Evolutionary conservation across 2,113 vertebrate species (phyloP).

Genomic region (Eretmochelys imbricata): DNA sequence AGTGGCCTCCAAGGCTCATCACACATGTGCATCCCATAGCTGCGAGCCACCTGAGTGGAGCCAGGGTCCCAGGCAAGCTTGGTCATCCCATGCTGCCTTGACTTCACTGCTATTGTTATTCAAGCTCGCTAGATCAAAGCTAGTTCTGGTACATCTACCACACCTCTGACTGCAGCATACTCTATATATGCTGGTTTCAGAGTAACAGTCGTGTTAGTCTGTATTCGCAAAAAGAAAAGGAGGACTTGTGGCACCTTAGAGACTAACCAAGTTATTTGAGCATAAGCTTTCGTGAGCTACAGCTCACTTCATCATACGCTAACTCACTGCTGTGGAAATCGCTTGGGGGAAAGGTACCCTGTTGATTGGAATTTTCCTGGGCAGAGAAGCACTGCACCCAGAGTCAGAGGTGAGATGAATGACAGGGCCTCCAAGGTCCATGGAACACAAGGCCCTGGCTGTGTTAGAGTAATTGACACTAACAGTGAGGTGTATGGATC

Average conservation of each 20-base stretch:
- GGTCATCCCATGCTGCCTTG: background rate
- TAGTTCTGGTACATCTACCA: background rate
- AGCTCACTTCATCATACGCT: too few relatives aligned
- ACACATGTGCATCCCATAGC: background rate
- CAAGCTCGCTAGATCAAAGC: background rate
- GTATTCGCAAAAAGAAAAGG: too few relatives aligned
- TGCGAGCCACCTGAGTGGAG: background rate
- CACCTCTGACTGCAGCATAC: background rate
- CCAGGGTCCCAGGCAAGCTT: background rate
- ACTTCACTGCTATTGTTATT: background rate
- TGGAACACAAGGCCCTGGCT: background rate
- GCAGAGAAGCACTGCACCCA: background rate
- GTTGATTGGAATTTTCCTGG: background rate
- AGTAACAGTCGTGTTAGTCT: too few relatives aligned
- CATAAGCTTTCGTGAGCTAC: too few relatives aligned
- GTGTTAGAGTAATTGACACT: background rate
- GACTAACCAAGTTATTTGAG: too few relatives aligned
- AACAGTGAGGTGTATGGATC: background rate
- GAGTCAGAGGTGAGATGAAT: background rate
- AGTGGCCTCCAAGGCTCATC: background rate
- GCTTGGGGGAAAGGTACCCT: too few relatives aligned
- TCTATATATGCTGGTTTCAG: too few relatives aligned
- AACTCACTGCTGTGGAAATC: background rate
- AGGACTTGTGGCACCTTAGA: too few relatives aligned
- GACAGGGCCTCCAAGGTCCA: background rate